Evolutionary conservation across 2,888 invertebrate species (phyloP).

Genomic region (Hyles lineata): DNA sequence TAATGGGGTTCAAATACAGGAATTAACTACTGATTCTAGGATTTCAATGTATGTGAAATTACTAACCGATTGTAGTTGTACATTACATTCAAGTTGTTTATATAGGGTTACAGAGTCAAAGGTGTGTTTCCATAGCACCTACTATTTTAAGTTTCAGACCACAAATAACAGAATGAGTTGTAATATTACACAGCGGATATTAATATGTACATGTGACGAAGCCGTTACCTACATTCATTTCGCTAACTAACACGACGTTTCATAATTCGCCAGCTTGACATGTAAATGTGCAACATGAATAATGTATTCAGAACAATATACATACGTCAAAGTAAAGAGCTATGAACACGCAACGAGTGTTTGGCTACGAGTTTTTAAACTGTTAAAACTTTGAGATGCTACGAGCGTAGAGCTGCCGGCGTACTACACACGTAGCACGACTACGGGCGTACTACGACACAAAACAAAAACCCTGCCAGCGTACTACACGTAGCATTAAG

Average conservation of each 20-base stretch:
- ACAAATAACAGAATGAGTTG: neutral
- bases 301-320: slow-evolving; percentile 48
- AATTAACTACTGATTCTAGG: no score
- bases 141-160: neutral
- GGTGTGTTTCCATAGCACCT: neutral
- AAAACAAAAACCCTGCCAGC: slow-evolving; percentile 15
- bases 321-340: slow-evolving; percentile 41
- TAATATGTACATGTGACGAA: slow-evolving; percentile 2
- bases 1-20: no score
- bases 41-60: no score
- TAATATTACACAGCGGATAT: neutral
- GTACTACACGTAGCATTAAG: slow-evolving; percentile 2
- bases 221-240: slow-evolving; percentile 11
- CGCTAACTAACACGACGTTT: slow-evolving; percentile 14
- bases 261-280: slow-evolving; percentile 33
- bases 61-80: no score
- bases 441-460: slow-evolving; percentile 13
- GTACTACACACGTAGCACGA: slow-evolving; percentile 15
- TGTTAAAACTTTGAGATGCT: slow-evolving; percentile 27
- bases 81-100: no score
- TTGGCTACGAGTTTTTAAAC: slow-evolving; percentile 18
- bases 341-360: slow-evolving; percentile 29
- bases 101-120: no score
- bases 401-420: slow-evolving; percentile 33
- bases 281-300: slow-evolving; percentile 46